Percentiles rank a stretch among this genome's conserved stretches.
Evolutionary conservation across 2,888 invertebrate genomes (phyloP).

Genomic region (Lasioglossum malachurum): DNA sequence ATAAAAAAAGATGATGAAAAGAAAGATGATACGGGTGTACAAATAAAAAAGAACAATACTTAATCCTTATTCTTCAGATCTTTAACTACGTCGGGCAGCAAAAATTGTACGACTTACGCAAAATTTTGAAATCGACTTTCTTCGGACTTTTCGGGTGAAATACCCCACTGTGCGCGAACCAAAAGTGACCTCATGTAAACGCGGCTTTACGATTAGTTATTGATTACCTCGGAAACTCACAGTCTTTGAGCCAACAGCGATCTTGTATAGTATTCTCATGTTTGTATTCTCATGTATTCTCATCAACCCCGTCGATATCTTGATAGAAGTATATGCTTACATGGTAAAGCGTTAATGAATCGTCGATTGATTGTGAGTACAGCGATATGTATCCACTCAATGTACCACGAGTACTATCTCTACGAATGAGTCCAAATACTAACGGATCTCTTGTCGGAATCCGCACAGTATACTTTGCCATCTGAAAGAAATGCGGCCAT

Average conservation of each 20-base stretch:
- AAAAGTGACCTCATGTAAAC: too few relatives aligned
- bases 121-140: too few relatives aligned
- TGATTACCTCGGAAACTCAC: neutral
- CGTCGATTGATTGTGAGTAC: fast-evolving
- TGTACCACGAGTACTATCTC: fast-evolving
- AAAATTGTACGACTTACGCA: too few relatives aligned
- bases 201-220: neutral
- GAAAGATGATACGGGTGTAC: too few relatives aligned
- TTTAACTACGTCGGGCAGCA: too few relatives aligned
- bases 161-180: neutral
- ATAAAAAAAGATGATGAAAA: too few relatives aligned
- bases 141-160: too few relatives aligned
- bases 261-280: neutral
- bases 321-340: neutral
- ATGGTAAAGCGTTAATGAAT: fast-evolving
- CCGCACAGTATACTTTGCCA: neutral
- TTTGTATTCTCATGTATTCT: neutral
- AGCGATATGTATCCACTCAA: neutral
- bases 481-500: neutral
- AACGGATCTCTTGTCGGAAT: fast-evolving
- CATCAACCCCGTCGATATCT: neutral
- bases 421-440: fast-evolving
- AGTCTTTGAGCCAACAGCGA: fast-evolving
- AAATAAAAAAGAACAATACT: too few relatives aligned
- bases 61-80: too few relatives aligned